Evolutionary conservation across 2,888 invertebrate species (phyloP), one percentile per base, ranked within the genome.

Genomic region (Tetragonisca angustula): DNA sequence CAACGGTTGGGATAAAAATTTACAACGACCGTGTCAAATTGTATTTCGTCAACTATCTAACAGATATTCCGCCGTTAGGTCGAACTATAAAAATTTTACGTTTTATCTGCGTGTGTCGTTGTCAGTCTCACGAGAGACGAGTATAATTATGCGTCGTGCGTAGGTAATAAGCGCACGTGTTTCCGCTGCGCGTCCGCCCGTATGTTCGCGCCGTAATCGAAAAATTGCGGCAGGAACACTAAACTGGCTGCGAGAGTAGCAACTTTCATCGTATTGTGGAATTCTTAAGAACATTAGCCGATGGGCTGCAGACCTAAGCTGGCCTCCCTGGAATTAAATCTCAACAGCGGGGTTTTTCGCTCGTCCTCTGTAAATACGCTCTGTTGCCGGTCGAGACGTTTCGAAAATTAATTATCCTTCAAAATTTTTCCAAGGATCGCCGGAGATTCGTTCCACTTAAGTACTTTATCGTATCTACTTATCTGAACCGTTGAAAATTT

Each of bases 161-260:
- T 43, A 9, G 43, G 43, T 52, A 65, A 73, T 71, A 72, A 52
- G 59, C 81, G 75, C 87, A 87, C 82, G 85, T 83, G 83, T 43
- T 79, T 84, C 21, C 79, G 67, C 65, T 73, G 65, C 61, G 70
- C 59, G 77, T 83, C 88, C 84, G 83, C 88, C 88, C 88, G 87
- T 88, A 88, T 86, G 71, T 43, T 2, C 24, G 50, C 6, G 4
- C 11, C 36, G 59, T 67, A 82, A 84, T 86, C 81, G 49, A 72
- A 61, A 86, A 76, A 85, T 87, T 72, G 64, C 54, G 69, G 36
- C 68, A 67, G 67, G 61, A 79, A 68, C 27, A n/a, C 27, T 32
- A 36, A 15, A 27, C 24, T 21, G 36, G 5, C 4, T 54, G 73
- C 79, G 69, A 82, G 73, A 73, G 69, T 52, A 49, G 19, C 72